Conservation (phyloP, 2,888 invertebrate genomes). For the Epistrophella euchroma region DNA sequence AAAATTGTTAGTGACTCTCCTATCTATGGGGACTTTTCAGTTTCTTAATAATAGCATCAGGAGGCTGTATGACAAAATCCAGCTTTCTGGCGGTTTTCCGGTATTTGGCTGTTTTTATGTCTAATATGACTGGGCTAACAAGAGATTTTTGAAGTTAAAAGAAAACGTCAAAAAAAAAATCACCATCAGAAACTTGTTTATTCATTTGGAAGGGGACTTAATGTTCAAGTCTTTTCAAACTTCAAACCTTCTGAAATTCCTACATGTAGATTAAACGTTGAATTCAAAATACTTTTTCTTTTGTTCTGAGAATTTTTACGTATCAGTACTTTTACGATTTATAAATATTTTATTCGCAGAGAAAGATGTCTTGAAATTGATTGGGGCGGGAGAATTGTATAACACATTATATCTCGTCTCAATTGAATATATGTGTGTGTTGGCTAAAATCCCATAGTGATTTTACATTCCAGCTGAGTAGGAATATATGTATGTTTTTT, state of each 20-base stretch:
- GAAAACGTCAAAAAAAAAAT: no score
- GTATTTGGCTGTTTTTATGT: no score
- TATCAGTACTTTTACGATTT: constrained; percentile 17
- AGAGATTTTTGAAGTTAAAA: no score
- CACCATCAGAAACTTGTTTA: no score
- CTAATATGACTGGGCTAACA: no score
- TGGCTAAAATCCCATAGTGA: not conserved
- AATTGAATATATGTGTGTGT: not conserved
- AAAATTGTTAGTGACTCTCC: no score
- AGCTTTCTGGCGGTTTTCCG: no score
- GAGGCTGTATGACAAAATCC: no score
- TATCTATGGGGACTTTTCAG: no score
- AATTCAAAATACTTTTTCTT: not conserved
- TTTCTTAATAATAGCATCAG: no score
- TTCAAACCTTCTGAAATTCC: not conserved
- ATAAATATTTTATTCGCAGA: constrained; percentile 9
- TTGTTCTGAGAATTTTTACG: not conserved
- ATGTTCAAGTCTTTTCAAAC: not conserved
- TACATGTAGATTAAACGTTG: not conserved
- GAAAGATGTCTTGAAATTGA: not conserved
- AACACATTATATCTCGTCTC: not conserved
- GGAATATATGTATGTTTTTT: not conserved
- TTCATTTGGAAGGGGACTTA: no score
- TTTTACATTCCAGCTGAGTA: constrained; percentile 12
- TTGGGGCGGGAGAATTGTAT: not conserved